Conservation (phyloP, 2,113 vertebrate species). For the Anthoscopus minutus region DNA sequence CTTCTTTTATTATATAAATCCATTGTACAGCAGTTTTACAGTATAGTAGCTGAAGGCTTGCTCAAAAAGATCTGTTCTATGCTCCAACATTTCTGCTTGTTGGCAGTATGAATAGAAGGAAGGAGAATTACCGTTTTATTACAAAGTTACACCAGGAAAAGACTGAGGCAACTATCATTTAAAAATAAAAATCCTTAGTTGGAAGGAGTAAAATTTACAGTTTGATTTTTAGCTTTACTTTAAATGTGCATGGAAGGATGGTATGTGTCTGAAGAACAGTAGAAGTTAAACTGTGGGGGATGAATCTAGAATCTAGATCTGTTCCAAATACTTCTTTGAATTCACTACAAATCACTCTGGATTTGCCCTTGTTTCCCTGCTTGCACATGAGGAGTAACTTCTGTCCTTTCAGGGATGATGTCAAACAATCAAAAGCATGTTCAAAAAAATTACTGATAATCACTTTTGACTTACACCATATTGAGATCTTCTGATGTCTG, state of each 20-base stretch:
- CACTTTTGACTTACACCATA: not conserved
- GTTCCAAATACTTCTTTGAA: not conserved
- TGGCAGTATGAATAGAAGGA: not conserved
- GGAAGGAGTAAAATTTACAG: not conserved
- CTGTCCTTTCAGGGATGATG: fast-evolving
- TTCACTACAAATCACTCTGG: not conserved
- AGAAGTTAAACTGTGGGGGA: not conserved
- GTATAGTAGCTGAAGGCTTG: not conserved
- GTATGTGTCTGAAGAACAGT: not conserved
- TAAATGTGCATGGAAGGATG: not conserved
- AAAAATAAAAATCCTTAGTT: not conserved
- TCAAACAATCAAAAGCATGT: not conserved
- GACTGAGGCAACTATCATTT: not conserved
- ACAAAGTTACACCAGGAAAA: not conserved
- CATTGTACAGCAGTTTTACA: not conserved
- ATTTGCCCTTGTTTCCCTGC: not conserved
- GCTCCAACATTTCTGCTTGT: not conserved
- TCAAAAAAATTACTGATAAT: not conserved
- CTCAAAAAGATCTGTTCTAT: not conserved
- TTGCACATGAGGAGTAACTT: not conserved
- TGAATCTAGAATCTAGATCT: not conserved
- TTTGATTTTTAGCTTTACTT: conserved; percentile 4
- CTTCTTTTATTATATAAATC: not conserved
- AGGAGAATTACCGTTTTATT: not conserved
- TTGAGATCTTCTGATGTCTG: not conserved